Conservation (phyloP, 2,113 vertebrate genomes). For the Oophaga pumilio region DNA sequence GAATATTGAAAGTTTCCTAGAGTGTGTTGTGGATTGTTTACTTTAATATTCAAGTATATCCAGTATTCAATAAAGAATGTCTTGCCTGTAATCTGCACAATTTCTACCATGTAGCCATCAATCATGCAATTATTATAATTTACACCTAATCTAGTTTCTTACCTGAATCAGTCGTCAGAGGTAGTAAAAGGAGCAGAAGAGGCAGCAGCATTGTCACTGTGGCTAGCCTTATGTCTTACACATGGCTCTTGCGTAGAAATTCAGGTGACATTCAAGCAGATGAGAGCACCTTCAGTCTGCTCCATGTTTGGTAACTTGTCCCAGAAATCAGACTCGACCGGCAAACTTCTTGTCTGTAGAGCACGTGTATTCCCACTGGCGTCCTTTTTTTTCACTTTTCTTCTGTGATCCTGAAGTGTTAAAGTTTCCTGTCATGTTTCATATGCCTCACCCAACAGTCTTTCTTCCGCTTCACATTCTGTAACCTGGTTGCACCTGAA, state of each 20-base stretch:
- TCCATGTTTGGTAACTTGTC: not conserved
- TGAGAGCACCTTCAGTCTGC: not conserved
- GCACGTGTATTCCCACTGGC: not conserved
- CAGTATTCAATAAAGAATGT: not conserved
- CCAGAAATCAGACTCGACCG: not conserved
- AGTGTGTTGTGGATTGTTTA: too few species aligned
- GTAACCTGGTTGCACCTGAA: not conserved
- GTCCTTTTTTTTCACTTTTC: not conserved
- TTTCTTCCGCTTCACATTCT: not conserved
- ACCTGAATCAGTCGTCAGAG: not conserved
- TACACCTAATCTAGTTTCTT: not conserved
- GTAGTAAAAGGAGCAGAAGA: conserved; percentile 6
- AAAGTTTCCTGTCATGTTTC: not conserved
- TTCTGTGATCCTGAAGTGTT: not conserved
- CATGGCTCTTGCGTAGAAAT: not conserved
- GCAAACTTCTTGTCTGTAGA: not conserved
- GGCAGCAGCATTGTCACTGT: not conserved
- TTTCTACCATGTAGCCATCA: not conserved
- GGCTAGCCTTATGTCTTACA: not conserved
- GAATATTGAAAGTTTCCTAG: too few species aligned
- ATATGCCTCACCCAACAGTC: not conserved
- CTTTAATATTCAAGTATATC: too few species aligned
- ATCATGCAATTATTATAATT: not conserved
- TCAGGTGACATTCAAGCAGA: not conserved
- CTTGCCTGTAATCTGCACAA: not conserved